Conservation (phyloP, 2,888 invertebrate species). For the Polydrusus cervinus region DNA sequence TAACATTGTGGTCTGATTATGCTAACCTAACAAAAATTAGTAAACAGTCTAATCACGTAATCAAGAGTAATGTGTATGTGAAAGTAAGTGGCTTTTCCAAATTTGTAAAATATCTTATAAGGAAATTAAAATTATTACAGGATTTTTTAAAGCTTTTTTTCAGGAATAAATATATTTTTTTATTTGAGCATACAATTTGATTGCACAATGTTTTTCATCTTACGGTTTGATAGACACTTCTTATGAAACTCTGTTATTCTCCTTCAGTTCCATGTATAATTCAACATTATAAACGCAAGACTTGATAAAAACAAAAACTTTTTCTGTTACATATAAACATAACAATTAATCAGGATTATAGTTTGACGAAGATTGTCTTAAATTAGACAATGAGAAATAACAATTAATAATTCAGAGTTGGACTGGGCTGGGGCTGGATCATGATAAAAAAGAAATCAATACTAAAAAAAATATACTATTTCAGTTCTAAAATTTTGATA, state of each 20-base stretch:
- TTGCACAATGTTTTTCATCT: background rate
- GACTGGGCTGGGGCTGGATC: too few species aligned
- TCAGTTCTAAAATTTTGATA: too few species aligned
- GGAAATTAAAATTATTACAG: too few species aligned
- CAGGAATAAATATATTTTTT: too few species aligned
- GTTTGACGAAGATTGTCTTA: slow-evolving; percentile 18
- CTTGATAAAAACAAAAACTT: slow-evolving; percentile 24
- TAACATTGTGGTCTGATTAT: too few species aligned
- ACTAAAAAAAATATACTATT: too few species aligned
- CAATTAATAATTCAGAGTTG: too few species aligned
- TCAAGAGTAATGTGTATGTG: background rate
- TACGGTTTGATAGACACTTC: slow-evolving; percentile 9
- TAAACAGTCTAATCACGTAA: too few species aligned
- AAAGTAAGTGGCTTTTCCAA: background rate
- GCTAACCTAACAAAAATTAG: too few species aligned
- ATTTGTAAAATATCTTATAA: background rate
- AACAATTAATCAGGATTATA: slow-evolving; percentile 16
- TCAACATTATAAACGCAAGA: slow-evolving; percentile 26
- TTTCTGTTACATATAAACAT: slow-evolving; percentile 30
- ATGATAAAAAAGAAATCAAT: too few species aligned
- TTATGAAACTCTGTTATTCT: slow-evolving; percentile 10
- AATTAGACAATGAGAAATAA: background rate
- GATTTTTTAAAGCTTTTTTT: too few species aligned
- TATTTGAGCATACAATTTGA: too few species aligned
- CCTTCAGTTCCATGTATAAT: slow-evolving; percentile 2